Conservation (phyloP, 2,113 vertebrate species). For the Drymodes brunneopygia region DNA sequence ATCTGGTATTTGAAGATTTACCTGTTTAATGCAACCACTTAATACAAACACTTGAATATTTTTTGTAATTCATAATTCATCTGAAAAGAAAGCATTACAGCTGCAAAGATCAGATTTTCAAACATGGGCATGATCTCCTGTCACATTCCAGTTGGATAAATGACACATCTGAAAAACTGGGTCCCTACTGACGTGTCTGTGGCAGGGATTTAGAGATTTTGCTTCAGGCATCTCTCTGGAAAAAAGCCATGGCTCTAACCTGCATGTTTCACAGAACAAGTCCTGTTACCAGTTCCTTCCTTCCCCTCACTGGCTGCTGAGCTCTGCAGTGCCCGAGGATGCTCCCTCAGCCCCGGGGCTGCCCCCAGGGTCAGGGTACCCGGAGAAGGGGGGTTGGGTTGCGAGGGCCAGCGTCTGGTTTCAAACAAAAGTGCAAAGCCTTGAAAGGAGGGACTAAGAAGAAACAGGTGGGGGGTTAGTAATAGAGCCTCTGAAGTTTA, state of each 20-base stretch:
- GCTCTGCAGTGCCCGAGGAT: neutral
- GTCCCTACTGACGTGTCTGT: neutral
- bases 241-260: neutral
- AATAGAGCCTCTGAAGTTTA: neutral
- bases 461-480: slow-evolving; percentile 22
- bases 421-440: slow-evolving; percentile 27
- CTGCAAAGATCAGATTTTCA: neutral
- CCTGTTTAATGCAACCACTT: slow-evolving; percentile 7
- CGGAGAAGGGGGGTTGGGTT: neutral
- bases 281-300: neutral
- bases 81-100: neutral
- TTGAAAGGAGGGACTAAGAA: slow-evolving; percentile 25
- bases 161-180: neutral
- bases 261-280: neutral
- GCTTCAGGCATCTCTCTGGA: neutral
- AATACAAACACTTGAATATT: neutral
- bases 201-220: neutral
- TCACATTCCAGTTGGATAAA: neutral
- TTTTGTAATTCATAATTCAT: neutral
- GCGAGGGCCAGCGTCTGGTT: neutral
- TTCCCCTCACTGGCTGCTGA: neutral
- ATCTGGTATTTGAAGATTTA: slow-evolving; percentile 21
- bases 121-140: neutral
- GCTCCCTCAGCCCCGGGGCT: neutral
- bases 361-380: neutral